phyloP scores from a whole-genome alignment of 2,888 invertebrate genomes.

The Melanotus villosus region DNA sequence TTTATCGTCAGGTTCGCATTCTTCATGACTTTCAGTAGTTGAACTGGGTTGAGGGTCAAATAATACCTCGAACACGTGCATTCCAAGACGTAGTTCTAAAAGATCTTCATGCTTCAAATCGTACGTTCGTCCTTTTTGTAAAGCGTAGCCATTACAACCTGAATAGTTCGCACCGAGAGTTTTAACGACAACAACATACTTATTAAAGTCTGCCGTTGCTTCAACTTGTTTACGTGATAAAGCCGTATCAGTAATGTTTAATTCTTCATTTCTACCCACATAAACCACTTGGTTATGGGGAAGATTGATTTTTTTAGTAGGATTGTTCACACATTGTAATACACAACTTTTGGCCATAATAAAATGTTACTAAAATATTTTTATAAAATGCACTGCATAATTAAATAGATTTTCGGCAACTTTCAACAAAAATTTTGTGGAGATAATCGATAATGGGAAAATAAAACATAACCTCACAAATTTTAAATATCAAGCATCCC shows the following conservation, averaged over 20 bases:
- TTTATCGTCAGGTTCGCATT: conserved; percentile 65
- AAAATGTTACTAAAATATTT: too few species aligned
- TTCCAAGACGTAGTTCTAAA: conserved; percentile 78
- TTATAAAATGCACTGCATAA: too few species aligned
- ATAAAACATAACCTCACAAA: too few species aligned
- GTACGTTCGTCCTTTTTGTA: conserved; percentile 73
- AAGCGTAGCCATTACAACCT: conserved; percentile 81
- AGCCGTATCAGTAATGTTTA: conserved; percentile 79
- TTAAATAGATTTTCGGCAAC: too few species aligned
- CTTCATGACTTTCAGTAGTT: conserved; percentile 41
- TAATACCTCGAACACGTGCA: conserved; percentile 77
- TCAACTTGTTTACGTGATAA: conserved; percentile 83
- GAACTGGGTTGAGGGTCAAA: conserved; percentile 73
- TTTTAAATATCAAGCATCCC: too few species aligned
- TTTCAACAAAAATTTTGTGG: too few species aligned
- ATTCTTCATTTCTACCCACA: conserved; percentile 80
- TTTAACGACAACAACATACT: conserved; percentile 72
- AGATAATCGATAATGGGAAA: too few species aligned
- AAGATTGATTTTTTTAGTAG: conserved; percentile 72
- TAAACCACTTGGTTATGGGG: conserved; percentile 73
- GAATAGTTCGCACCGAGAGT: conserved; percentile 80
- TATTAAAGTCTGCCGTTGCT: conserved; percentile 72
- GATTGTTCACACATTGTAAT: conserved; percentile 69
- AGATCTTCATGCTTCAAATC: conserved; percentile 78
- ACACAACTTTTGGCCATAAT: conserved; percentile 66